phyloP scores from a whole-genome alignment of 2,797 vertebrate species.

The Tympanoctomys barrerae region DNA sequence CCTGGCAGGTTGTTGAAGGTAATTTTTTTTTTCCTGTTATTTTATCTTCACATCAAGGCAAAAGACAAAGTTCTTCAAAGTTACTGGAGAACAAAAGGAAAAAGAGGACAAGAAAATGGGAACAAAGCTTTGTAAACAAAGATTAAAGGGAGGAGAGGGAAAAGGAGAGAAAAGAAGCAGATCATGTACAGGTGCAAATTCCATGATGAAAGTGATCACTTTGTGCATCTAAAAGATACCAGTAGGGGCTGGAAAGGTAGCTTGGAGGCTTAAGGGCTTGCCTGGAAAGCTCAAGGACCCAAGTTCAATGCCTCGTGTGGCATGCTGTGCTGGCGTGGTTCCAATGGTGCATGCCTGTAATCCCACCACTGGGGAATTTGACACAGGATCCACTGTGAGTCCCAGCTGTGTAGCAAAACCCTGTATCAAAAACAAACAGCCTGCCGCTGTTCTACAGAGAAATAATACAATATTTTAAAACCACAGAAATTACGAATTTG shows the following conservation, averaged over 20 bases:
- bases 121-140: background rate
- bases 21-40: background rate
- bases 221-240: background rate
- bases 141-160: too few relatives aligned
- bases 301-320: too few relatives aligned
- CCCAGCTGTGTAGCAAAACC: too few relatives aligned
- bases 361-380: too few relatives aligned
- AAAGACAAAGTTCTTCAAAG: background rate
- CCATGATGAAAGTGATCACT: background rate
- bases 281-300: too few relatives aligned
- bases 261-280: too few relatives aligned
- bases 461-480: background rate
- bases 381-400: too few relatives aligned
- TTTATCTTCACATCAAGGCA: conserved; percentile 34
- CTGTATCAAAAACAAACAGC: too few relatives aligned
- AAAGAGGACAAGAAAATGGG: background rate
- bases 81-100: background rate
- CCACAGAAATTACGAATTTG: background rate
- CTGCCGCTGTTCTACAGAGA: too few relatives aligned
- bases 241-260: background rate
- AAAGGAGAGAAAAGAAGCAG: background rate
- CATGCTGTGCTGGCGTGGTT: too few relatives aligned
- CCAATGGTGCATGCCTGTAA: too few relatives aligned
- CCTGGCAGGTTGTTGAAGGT: background rate
- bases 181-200: background rate